These are phyloP conservation scores for Garrulus glandarius DNA, from an alignment of 2,797 vertebrate species.

Conservation along the genomic window DNA sequence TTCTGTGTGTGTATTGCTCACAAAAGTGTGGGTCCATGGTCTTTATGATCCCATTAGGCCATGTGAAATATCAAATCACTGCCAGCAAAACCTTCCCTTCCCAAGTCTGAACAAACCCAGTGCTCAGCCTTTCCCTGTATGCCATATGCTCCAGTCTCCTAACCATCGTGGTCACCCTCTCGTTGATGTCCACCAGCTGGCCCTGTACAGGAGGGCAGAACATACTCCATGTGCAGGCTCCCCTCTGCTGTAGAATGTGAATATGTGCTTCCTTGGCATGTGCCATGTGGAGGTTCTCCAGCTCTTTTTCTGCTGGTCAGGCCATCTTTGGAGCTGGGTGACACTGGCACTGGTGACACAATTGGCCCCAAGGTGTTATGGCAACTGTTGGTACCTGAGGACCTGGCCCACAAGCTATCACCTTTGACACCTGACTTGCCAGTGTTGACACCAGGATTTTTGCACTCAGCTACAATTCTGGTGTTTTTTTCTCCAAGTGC, in stretches of 20 bases:
- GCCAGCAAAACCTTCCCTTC: not conserved
- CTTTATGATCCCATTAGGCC: not conserved
- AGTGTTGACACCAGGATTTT: not conserved
- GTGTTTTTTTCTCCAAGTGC: accelerated
- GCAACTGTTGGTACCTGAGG: not conserved
- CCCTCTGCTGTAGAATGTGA: not conserved
- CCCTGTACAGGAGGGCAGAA: not conserved
- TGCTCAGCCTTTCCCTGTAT: not conserved
- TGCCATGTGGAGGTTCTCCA: not conserved
- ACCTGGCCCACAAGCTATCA: not conserved
- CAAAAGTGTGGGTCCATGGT: not conserved
- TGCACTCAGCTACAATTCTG: not conserved
- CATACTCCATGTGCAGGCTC: not conserved
- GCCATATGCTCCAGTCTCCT: not conserved
- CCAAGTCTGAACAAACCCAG: not conserved
- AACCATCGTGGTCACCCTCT: not conserved
- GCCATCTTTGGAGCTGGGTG: not conserved
- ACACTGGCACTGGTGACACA: not conserved
- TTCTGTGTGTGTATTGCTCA: not conserved
- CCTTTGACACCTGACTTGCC: not conserved
- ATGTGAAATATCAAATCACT: not conserved
- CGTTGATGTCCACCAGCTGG: not conserved
- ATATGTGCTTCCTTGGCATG: accelerated
- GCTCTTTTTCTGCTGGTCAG: not conserved
- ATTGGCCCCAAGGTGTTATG: not conserved